These are phyloP conservation scores for Pocillopora verrucosa DNA, from an alignment of 64 coral and sea anemone genomes.

Conservation along the genomic window DNA sequence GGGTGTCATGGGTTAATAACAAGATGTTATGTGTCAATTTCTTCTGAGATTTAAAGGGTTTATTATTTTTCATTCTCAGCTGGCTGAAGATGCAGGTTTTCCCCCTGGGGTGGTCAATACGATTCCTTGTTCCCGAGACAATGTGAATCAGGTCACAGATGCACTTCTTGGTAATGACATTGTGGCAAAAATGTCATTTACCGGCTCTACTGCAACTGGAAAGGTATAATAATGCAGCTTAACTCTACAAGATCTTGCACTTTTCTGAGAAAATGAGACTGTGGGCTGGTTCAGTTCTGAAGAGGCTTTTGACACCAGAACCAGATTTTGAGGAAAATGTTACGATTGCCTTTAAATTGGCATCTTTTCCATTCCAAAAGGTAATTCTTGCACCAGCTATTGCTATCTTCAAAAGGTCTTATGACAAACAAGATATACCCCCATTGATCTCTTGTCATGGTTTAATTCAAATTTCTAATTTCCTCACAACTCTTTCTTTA, in stretches of 20 bases:
- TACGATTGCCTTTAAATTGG: too few species aligned
- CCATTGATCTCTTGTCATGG: too few species aligned
- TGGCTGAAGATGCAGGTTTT: slow-evolving; percentile 96
- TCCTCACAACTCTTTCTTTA: too few species aligned
- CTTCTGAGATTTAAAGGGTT: neutral
- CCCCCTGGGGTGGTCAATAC: slow-evolving; percentile 94
- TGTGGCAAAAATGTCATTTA: slow-evolving; percentile 93
- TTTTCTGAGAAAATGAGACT: neutral
- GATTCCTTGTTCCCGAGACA: slow-evolving; percentile 80
- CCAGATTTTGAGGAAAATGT: too few species aligned
- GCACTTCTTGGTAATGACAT: slow-evolving; percentile 85
- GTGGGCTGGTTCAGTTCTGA: neutral
- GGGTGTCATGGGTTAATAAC: neutral
- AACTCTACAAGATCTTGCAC: neutral
- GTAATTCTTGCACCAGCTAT: too few species aligned
- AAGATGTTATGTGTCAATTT: neutral
- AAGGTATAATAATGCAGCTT: slow-evolving; percentile 51
- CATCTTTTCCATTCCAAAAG: too few species aligned
- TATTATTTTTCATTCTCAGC: slow-evolving; percentile 25
- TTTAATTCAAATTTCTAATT: too few species aligned
- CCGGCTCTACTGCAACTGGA: slow-evolving; percentile 92
- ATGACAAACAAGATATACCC: too few species aligned
- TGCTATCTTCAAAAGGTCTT: too few species aligned
- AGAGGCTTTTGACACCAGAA: too few species aligned
- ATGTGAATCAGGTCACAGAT: slow-evolving; percentile 75